Base-by-base conservation (phyloP, 2,888 invertebrate species). In the Limenitis camilla region DNA sequence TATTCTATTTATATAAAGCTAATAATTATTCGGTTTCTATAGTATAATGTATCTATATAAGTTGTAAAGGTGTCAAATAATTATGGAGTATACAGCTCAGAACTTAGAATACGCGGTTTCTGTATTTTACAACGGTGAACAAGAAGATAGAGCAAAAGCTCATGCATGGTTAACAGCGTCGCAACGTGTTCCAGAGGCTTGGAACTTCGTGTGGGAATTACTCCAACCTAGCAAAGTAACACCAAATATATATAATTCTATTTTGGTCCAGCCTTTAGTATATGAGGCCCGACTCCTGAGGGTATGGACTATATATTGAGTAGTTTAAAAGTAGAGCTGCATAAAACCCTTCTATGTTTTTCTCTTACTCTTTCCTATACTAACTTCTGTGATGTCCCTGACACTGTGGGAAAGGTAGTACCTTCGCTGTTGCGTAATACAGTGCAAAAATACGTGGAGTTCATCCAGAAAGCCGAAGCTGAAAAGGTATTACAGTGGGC, bases 151-250 rank as follows among this genome's bases (percentile, higher is more conserved):
- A 68, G 91, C 92, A 8, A 92, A 92, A 63, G 93, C 94, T 56
- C 96, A 96, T 71, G 90, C 92, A 41, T 97, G 96, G 95, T 90
- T 98, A 40, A 93, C 94, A 36, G 89, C 92, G 61, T 94, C 94
- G 8, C 97, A 97, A 78, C 89, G 92, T 61, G 96, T 95, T 28
- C 91, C 92, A 1, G 93, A 95, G 75, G 97, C 97, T 31, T 98
- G 98, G 98, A 92, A 92, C 64, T 96, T 97, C 76, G 92, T 95
- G 5, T 97, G 97, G 97, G 93, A 95, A 59, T 89, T 98, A 30
- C 89, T 98, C 63, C 91, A 92, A 70, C 91, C 93, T 6, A 91
- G 91, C 62, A 94, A 95, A 90, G 96, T 96, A 85, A 48, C 3
- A 19, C 19, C 19, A 19, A 19, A 19, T 2, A 19, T 19, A 19